These are phyloP conservation scores for Aricia artaxerxes DNA, from an alignment of 2,888 invertebrate species.

Conservation along the genomic window DNA sequence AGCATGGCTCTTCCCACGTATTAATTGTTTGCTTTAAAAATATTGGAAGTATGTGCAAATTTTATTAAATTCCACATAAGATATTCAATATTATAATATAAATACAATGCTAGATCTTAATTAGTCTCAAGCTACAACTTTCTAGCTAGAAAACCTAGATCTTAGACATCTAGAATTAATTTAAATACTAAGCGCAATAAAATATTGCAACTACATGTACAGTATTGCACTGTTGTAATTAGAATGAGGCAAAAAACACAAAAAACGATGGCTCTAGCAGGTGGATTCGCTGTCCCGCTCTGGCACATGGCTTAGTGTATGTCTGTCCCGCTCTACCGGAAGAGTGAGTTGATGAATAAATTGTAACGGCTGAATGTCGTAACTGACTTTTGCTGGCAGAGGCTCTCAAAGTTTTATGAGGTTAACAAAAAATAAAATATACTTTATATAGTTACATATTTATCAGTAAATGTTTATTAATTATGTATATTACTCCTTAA, in stretches of 20 bases:
- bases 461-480: no score
- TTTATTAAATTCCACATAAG: no score
- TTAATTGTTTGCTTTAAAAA: no score
- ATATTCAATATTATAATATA: no score
- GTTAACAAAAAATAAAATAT: background rate
- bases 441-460: background rate
- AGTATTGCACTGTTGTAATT: conserved; percentile 66
- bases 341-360: conserved; percentile 64
- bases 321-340: conserved; percentile 60
- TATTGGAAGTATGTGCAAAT: no score
- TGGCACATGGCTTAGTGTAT: conserved; percentile 35
- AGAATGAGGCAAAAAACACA: conserved; percentile 58
- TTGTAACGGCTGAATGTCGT: conserved; percentile 74
- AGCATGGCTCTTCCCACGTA: no score
- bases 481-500: no score
- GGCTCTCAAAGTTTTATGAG: conserved; percentile 55
- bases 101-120: background rate
- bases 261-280: conserved; percentile 62
- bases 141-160: background rate
- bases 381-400: conserved; percentile 68
- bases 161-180: background rate
- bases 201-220: conserved; percentile 39
- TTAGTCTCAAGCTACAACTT: background rate
- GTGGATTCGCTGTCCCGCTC: conserved; percentile 59
- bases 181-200: background rate